Conservation (phyloP, 2,113 vertebrate species). For the Burhinus oedicnemus region DNA sequence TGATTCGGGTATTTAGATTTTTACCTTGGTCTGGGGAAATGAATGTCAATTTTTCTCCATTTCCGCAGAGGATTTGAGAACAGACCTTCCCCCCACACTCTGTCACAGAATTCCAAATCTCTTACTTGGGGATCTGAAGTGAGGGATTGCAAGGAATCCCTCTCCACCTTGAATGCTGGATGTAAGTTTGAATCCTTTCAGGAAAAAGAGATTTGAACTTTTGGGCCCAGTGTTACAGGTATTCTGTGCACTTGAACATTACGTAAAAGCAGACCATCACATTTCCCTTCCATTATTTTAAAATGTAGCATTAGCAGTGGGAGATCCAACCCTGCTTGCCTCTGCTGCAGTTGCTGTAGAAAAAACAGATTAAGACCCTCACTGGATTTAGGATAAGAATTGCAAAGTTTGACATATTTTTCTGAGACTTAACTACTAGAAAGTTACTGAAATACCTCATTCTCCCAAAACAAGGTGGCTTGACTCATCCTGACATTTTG, state of each 20-base stretch:
- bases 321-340: not conserved
- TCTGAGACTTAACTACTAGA: not conserved
- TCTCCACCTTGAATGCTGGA: not conserved
- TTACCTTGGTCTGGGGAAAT: not conserved
- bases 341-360: not conserved
- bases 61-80: not conserved
- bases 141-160: not conserved
- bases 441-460: not conserved
- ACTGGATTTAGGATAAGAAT: not conserved
- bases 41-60: not conserved
- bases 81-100: not conserved
- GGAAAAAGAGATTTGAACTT: not conserved
- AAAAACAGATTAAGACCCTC: not conserved
- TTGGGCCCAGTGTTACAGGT: not conserved
- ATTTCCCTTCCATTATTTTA: not conserved
- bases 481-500: not conserved
- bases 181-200: not conserved
- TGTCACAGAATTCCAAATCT: not conserved
- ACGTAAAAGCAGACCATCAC: not conserved
- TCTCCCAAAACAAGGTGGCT: not conserved
- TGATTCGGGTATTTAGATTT: not conserved
- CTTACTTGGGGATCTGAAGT: not conserved
- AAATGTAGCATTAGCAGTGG: not conserved
- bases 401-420: not conserved
- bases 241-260: too few relatives aligned